Base-by-base conservation (phyloP, 1,140 invertebrate species). In the Zaprionus taronus region DNA sequence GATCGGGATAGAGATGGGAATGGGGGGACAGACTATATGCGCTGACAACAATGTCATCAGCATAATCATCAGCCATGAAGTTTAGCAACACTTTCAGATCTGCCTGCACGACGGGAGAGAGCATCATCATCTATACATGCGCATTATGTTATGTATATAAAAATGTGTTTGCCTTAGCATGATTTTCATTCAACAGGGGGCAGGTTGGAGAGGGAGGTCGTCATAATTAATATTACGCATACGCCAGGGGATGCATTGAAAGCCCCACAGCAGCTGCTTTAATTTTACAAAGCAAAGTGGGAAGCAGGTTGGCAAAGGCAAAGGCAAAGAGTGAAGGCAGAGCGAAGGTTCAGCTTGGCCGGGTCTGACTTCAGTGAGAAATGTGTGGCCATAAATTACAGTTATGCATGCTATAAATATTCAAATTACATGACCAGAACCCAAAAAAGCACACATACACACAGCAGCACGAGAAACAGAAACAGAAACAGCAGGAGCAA, bases 341-440 rank as follows among this genome's bases (percentile, higher is more conserved):
- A 72, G 60, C 7, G 24, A 28, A 9, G 64, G 47, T 24, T 20
- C 14, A 41, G 62, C 64, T 56, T 61, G 41, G 58, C 51, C 9
- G 56, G 17, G 28, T 58, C 51, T 11, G 28, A 44, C 60, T 78
- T 64, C 47, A 47, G 72, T 83, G 86, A 91, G 69, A 91, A 91
- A 91, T 91, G 82, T 76, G 62, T 62, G 57, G 62, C 78, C 70
- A 91, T 91, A 91, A 91, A 86, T 91, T 78, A 91, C 56, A 76
- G 80, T 80, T 91, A 85, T 90, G 82, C 83, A 77, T 86, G 86
- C 83, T 76, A 91, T 91, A 91, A 91, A 91, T 91, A 91, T 91
- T 86, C 82, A 84, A 83, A 89, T 90, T 81, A 76, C 78, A 78
- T 44, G 56, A 70, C 28, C 74, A 63, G 38, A 72, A 65, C 71